Evolutionary conservation across 2,797 vertebrate species (phyloP).

Genomic region (Hyperoplus immaculatus): DNA sequence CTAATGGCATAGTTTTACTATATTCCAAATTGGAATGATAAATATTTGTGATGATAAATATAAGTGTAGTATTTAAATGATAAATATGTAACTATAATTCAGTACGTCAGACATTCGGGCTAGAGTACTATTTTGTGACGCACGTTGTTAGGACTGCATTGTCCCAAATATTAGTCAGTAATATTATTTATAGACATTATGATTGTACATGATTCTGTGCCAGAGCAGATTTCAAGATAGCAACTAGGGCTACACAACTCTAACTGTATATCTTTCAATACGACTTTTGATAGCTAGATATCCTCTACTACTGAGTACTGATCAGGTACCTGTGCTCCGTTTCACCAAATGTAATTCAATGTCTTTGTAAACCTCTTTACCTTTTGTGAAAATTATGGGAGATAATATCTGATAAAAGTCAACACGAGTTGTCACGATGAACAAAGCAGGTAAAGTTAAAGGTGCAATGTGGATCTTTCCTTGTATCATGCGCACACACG

Average conservation of each 20-base stretch:
- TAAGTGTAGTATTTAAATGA: neutral
- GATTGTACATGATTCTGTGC: neutral
- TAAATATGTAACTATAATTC: neutral
- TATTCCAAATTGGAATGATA: constrained; percentile 47
- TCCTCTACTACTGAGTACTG: neutral
- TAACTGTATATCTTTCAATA: neutral
- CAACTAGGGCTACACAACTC: neutral
- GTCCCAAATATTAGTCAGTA: neutral
- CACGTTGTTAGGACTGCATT: neutral
- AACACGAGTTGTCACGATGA: neutral
- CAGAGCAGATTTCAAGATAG: neutral
- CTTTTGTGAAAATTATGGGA: neutral
- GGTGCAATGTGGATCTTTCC: neutral
- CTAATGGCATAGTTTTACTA: neutral
- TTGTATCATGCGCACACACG: neutral
- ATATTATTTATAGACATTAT: neutral
- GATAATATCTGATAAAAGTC: neutral
- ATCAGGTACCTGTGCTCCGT: neutral
- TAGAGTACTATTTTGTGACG: neutral
- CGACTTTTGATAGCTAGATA: neutral
- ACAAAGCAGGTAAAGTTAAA: neutral
- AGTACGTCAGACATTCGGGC: neutral
- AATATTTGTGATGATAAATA: constrained; percentile 2
- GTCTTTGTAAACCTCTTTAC: neutral
- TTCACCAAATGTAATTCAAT: too few species aligned